These are phyloP conservation scores for Cosmia trapezina DNA, from an alignment of 2,888 invertebrate species.

Conservation along the genomic window DNA sequence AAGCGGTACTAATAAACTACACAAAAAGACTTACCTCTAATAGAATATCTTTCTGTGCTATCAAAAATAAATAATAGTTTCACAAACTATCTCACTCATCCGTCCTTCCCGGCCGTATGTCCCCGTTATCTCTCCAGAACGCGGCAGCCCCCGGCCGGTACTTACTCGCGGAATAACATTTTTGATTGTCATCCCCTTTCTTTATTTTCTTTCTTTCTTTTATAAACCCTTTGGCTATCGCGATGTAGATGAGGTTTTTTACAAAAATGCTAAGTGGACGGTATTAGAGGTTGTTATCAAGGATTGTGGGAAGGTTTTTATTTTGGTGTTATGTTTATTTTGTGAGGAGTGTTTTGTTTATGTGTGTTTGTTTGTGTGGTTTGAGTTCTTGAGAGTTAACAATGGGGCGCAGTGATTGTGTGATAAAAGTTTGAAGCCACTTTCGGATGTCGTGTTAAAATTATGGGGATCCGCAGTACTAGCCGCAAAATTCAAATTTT, in stretches of 20 bases:
- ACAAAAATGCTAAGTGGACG: conserved; percentile 63
- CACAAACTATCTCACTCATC: background rate
- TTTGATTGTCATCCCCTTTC: conserved; percentile 73
- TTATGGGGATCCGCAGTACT: no score
- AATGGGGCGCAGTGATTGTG: background rate
- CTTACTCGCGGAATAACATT: conserved; percentile 73
- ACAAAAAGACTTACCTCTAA: background rate
- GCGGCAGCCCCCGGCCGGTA: conserved; percentile 59
- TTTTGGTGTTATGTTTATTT: conserved; percentile 23
- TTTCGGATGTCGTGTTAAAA: background rate
- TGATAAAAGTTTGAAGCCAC: background rate
- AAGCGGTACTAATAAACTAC: background rate
- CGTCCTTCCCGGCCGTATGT: conserved; percentile 30
- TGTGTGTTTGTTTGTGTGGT: background rate
- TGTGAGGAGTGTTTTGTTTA: conserved; percentile 6
- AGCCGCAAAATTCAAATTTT: no score
- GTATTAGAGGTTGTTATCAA: conserved; percentile 53
- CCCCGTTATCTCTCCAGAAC: conserved; percentile 54
- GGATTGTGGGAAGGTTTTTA: conserved; percentile 35
- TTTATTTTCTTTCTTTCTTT: conserved; percentile 58
- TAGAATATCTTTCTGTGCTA: no score
- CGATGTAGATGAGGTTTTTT: conserved; percentile 61
- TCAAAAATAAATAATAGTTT: background rate
- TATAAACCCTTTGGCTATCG: conserved; percentile 65
- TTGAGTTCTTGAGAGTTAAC: background rate